Base-by-base conservation (phyloP, 2,113 vertebrate genomes). In the Lepus americanus region DNA sequence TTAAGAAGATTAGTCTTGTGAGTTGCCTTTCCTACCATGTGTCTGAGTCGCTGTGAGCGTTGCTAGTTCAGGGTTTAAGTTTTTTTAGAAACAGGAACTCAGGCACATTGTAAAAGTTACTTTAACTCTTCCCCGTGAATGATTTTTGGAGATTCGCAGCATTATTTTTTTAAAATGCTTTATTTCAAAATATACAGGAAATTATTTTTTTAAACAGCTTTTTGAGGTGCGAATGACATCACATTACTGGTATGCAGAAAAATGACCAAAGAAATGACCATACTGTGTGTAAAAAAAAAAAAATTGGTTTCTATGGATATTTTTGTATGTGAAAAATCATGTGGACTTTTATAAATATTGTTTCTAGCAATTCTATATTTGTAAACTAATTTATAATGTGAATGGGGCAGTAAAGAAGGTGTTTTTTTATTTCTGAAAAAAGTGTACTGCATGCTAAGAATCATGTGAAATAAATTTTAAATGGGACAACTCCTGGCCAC, bases 311-410 rank as follows among this genome's bases (percentile, higher is more conserved):
- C 89, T 92, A 14, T 92, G 63, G 29, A 44, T 97, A 90, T 96
- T 96, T 95, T 97, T 95, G 70, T 96, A 95, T 70, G 72, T 96
- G 78, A 98, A 98, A 97, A 97, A 96, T 97, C 97, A 79, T 97
- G 97, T 27, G 94, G 90, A 94, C 96, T 97, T 97, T 97, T 98
- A 98, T 98, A 98, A 97, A 98, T 98, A 98, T 44, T n/a, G 29
- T 98, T 98, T 98, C 97, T 98, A 98, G 98, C 92, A 96, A 97
- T 95, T 98, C 97, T 98, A 96, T 98, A 98, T 98, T 98, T 98
- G 98, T 98, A 98, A 98, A 98, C 98, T 98, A 98, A 99, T 98
- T 99, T 99, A 99, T 99, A 97, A 98, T 93, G 97, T 98, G 95
- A 97, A 96, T 96, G 95, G 96, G 97, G 90, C 92, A 96, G 67